Evolutionary conservation across 2,797 vertebrate species (phyloP), one percentile per base, ranked within the genome.

Genomic region (Geotrypetes seraphini): DNA sequence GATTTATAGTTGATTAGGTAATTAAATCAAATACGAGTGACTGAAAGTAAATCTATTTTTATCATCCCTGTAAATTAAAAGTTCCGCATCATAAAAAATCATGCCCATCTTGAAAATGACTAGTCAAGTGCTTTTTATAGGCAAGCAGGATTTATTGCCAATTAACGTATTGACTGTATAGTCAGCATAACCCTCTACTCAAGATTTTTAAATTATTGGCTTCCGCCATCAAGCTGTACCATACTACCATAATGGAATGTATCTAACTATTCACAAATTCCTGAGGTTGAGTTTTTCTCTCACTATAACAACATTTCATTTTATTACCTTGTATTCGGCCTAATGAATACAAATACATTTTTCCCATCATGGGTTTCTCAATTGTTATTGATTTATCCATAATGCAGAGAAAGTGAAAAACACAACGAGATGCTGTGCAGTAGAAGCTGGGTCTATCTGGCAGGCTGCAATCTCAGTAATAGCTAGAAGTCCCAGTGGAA

Each of bases 41-140:
- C 62, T 80, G 75, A 81, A 79, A 83, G 72, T 80, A 84, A 81
- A 81, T 83, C 79, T 83, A 79, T 83, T 83, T 85, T 86, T 86
- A 84, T 80, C 81, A 81, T 81, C 77, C 78, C 69, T 78, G 73
- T 85, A 85, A 83, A 84, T 86, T 84, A 83, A 85, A 85, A 84
- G 80, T 84, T 85, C 78, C 18, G 60, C 79, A 68, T 78, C 82
- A 83, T 83, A 84, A 84, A 86, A 81, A 84, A 80, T 78, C 81
- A 85, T 53, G 71, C 72, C 82, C 82, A 77, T 83, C 83, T 84
- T 85, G 75, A 81, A 84, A 84, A 79, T 69, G 81, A 80, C 79
- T 72, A 75, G 63, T 75, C 79, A 79, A 81, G 71, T 73, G 73
- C 60, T 69, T 79, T 82, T 83, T 75, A 78, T 76, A 76, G 69